Conservation (phyloP, 2,888 invertebrate genomes). For the Caenorhabditis drosophilae region DNA sequence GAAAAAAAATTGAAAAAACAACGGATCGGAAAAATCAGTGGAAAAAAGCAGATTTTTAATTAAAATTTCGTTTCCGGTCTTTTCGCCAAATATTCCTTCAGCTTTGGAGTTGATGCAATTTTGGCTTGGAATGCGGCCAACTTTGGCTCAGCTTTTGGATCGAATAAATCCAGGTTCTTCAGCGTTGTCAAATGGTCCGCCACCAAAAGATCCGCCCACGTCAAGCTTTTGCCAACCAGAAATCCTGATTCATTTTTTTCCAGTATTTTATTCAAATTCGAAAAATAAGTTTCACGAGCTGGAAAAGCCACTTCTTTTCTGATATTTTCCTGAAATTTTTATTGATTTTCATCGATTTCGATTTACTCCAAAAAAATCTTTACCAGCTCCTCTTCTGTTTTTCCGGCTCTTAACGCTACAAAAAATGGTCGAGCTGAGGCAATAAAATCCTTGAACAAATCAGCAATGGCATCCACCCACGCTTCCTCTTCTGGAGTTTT, state of each 20-base stretch:
- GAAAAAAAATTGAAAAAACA: background rate
- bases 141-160: constrained; percentile 5
- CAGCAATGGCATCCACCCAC: constrained; percentile 27
- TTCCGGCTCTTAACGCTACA: constrained; percentile 18
- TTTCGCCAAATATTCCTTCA: constrained; percentile 17
- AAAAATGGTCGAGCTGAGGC: constrained; percentile 14
- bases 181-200: constrained; percentile 25
- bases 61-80: constrained; percentile 22
- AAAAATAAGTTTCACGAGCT: constrained; percentile 11
- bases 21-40: background rate
- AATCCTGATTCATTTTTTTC: constrained; percentile 26
- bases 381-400: constrained; percentile 9
- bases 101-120: constrained; percentile 9
- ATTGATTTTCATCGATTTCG: background rate
- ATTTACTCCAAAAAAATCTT: too few species aligned
- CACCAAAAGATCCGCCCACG: constrained; percentile 33
- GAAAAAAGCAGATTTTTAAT: background rate
- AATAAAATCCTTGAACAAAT: constrained; percentile 38
- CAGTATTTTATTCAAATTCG: constrained; percentile 18
- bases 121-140: constrained; percentile 10
- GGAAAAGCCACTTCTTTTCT: background rate
- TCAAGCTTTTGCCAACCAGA: constrained; percentile 25
- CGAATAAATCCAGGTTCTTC: constrained; percentile 14
- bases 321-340: background rate
- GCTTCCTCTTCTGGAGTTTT: constrained; percentile 33